Percentiles rank a stretch among this genome's conserved stretches.
Conservation (phyloP, 1,140 invertebrate genomes). For the Drosophila truncata region DNA sequence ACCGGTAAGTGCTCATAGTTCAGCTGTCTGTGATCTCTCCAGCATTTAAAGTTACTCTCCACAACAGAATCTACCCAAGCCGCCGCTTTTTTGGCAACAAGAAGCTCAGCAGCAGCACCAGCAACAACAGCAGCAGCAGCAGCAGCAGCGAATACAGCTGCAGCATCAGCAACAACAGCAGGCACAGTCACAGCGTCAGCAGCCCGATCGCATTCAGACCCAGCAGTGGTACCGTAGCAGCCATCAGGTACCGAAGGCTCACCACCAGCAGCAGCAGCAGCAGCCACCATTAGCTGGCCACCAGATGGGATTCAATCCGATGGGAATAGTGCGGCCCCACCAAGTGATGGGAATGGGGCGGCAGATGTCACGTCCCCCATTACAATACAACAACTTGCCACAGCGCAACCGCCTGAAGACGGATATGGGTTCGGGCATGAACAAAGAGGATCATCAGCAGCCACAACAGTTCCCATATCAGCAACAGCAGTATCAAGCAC, state of each 20-base stretch:
- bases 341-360: not conserved
- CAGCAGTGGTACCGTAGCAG: constrained; percentile 11
- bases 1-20: constrained; percentile 12
- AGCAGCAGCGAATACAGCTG: not conserved
- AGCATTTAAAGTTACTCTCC: no score
- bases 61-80: constrained; percentile 67
- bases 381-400: not conserved
- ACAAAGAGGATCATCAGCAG: not conserved
- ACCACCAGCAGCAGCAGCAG: not conserved
- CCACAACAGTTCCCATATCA: not conserved
- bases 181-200: not conserved
- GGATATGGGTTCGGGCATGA: not conserved
- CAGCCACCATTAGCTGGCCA: not conserved
- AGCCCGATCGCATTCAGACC: constrained; percentile 10
- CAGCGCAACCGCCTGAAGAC: not conserved
- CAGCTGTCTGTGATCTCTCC: not conserved
- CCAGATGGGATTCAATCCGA: not conserved
- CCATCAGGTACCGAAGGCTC: not conserved
- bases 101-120: constrained; percentile 52
- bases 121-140: constrained; percentile 14
- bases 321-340: not conserved
- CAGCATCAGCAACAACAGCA: not conserved
- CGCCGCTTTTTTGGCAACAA: constrained; percentile 64
- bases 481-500: constrained; percentile 8
- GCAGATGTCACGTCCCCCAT: not conserved